A percentile compares a stretch with the other conserved stretches of the same genome.
Conservation (phyloP, 1,140 invertebrate genomes). For the Nephotettix cincticeps region DNA sequence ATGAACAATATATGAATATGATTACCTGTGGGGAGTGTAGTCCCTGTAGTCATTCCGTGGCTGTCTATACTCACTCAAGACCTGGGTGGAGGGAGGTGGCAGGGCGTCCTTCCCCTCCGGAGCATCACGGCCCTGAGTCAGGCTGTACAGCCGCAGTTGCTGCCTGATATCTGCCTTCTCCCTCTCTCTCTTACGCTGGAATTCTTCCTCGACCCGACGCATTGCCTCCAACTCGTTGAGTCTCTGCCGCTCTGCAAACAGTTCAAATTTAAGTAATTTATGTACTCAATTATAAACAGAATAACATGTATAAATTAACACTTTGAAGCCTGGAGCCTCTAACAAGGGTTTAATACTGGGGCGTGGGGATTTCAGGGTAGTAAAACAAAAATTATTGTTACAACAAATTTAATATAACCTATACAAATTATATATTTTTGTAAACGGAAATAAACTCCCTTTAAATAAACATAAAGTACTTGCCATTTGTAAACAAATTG, state of each 20-base stretch:
- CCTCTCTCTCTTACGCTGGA: slow-evolving; percentile 67
- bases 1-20: background rate
- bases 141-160: slow-evolving; percentile 65
- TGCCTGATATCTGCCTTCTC: slow-evolving; percentile 74
- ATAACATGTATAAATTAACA: no score
- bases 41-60: slow-evolving; percentile 53
- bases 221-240: slow-evolving; percentile 74
- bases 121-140: slow-evolving; percentile 42
- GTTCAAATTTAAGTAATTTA: background rate
- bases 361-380: no score
- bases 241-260: slow-evolving; percentile 60
- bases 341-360: no score
- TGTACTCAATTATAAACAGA: no score
- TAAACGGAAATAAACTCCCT: no score
- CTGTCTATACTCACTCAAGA: slow-evolving; percentile 51
- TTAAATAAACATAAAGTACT: no score
- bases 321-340: no score
- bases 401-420: no score
- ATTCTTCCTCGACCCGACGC: slow-evolving; percentile 71
- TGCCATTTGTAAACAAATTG: no score
- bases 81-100: slow-evolving; percentile 38
- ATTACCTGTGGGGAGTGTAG: slow-evolving; percentile 47
- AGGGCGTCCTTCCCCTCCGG: slow-evolving; percentile 33
- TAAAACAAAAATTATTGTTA: no score
- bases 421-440: no score